phyloP scores from a whole-genome alignment of 2,113 vertebrate genomes.

The Peucedramus taeniatus region DNA sequence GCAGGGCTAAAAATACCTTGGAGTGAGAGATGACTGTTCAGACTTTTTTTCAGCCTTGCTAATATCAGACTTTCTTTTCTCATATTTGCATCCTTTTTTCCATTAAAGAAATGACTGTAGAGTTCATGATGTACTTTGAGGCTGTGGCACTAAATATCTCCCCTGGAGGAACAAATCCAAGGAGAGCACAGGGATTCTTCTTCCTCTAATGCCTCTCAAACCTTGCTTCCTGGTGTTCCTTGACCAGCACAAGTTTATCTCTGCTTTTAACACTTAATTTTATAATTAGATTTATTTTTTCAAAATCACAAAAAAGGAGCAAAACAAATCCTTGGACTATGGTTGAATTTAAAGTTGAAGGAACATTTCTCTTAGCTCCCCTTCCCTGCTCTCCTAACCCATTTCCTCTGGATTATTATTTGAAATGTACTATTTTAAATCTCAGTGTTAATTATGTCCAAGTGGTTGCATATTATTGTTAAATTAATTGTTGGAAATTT shows the following conservation, averaged over 20 bases:
- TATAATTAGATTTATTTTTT: background rate
- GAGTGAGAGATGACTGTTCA: background rate
- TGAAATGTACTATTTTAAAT: background rate
- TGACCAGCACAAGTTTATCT: background rate
- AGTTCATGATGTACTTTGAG: background rate
- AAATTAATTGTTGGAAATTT: background rate
- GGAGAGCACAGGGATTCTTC: background rate
- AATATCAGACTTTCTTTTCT: slow-evolving; percentile 31
- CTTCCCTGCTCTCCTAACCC: background rate
- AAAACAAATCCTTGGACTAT: background rate
- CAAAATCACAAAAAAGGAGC: background rate
- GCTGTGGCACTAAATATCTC: background rate
- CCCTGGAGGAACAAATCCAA: background rate
- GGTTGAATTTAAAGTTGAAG: background rate
- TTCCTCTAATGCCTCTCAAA: background rate
- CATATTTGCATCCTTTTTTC: background rate
- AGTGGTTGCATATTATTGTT: background rate
- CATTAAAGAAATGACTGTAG: background rate
- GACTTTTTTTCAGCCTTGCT: background rate
- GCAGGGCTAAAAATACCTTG: background rate
- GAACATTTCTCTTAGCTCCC: background rate
- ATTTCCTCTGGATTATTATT: background rate
- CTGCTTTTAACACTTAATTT: background rate
- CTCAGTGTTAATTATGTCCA: background rate
- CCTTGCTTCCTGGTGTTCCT: background rate